Base-by-base conservation (phyloP, 2,797 vertebrate genomes). In the Anniella stebbinsi region DNA sequence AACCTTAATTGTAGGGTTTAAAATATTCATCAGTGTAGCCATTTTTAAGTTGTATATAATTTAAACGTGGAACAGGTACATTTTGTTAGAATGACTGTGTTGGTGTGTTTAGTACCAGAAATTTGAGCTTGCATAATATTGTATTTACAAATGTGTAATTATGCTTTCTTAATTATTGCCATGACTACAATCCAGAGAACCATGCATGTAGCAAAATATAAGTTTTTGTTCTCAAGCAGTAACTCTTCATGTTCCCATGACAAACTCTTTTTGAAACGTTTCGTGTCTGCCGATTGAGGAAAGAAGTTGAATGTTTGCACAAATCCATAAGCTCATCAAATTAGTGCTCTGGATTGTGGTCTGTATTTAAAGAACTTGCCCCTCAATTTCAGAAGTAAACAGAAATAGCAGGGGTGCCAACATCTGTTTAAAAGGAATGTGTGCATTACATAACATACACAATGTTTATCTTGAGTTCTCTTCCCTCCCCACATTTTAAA, bases 281-380 rank as follows among this genome's bases (percentile, higher is more conserved):
- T 9, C n/a, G 17, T 3, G 21, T 75, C 21, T 45, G 70, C 15
- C 25, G 30, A n/a, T 36, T 25, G 13, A 69, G 66, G 41, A 70
- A n/a, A 51, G 2, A 30, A 51, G 3, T 30, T 28, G 30, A 73
- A 25, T 63, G 25, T 57, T 87, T 88, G 33, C 30, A 63, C 12
- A n/a, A 57, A 67, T 30, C 21, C n/a, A 84, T 48, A 36, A 75
- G 21, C 28, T 82, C 38, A 30, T 51, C 60, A 75, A 2, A 81
- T 41, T 80, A 80, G 60, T 36, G 23, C 33, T 80, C 66, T 73
- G 69, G 57, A 67, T 82, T 87, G 85, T 87, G 57, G 76, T 63
- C 33, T 18, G 8, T 87, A 60, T 83, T n/a, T 87, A 76, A 76
- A 93, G 73, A 41, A 89, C 89, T 89, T 91, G 36, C 5, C 67